Base-by-base conservation (phyloP, 2,797 vertebrate species). In the Gadopsis bispinosus region DNA sequence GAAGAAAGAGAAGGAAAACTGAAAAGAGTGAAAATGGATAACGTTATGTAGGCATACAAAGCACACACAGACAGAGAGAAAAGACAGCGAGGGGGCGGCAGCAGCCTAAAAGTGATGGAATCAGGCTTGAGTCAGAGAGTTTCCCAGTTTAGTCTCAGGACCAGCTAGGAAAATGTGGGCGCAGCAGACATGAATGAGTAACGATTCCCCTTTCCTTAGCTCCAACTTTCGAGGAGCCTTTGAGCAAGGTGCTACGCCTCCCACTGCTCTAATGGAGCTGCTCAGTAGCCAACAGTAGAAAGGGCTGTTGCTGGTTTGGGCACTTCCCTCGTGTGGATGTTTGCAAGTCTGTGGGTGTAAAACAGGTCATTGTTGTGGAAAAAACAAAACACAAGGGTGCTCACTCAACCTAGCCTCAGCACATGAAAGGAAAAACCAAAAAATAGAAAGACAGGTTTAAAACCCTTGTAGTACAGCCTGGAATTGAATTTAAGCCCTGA, bases 291-390 rank as follows among this genome's bases (percentile, higher is more conserved):
- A 81, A 80, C 77, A 69, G 83, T 59, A 71, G 58, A 78, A 80
- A 26, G 26, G 43, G 74, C 62, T 67, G 68, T 14, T 71, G 88
- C 55, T 53, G 67, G 78, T 75, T 86, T 64, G 85, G 88, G 83
- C 79, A 80, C 84, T 83, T 90, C 89, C 89, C 85, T 85, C 20
- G 84, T 88, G 92, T 91, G 53, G 73, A 80, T 85, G 59, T 82
- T 79, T 86, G 80, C 70, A 88, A 80, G 62, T 77, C 80, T 82
- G 90, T 92, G 78, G 90, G 88, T 92, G 91, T 92, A 71, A 83
- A 61, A 89, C 82, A 74, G 81, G 83, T 71, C 74, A 79, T 13
- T 79, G 75, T 64, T 82, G 67, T 69, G 53, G 75, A 65, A 56
- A 39, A 82, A 50, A 72, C 76, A 62, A 83, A 63, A 67, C 69